Evolutionary conservation across 2,888 invertebrate genomes (phyloP).

Genomic region (Brenthis hecate): DNA sequence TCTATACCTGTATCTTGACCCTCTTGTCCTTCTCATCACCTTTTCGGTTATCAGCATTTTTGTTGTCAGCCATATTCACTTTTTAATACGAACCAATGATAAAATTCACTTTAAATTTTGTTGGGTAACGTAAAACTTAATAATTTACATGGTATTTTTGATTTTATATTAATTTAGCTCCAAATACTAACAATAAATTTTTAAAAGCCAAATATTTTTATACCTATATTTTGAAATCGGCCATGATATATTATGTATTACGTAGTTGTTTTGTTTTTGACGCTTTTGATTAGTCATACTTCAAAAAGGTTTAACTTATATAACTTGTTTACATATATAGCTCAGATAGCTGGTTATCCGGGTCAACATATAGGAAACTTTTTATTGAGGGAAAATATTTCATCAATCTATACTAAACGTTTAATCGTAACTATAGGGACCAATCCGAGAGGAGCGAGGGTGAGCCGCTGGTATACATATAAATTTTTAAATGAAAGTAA

Average conservation of each 20-base stretch:
- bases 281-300: background rate
- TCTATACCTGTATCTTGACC: constrained; percentile 64
- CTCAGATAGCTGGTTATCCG: no score
- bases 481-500: no score
- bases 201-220: no score
- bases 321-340: no score
- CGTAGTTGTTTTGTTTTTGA: background rate
- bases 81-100: constrained; percentile 10
- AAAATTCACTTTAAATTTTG: constrained; percentile 16
- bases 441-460: no score
- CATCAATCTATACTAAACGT: no score
- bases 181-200: no score
- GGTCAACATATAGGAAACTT: no score
- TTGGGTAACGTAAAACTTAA: background rate
- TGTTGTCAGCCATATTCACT: constrained; percentile 53
- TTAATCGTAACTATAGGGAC: no score
- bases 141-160: constrained; percentile 35
- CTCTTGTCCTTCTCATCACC: constrained; percentile 64
- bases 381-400: no score
- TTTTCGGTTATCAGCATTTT: constrained; percentile 30
- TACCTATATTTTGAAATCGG: background rate
- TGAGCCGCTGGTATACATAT: no score
- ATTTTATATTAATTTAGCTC: constrained; percentile 23
- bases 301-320: no score
- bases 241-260: background rate